phyloP scores from a whole-genome alignment of 2,797 vertebrate species.

The Percopsis omiscomaycus region DNA sequence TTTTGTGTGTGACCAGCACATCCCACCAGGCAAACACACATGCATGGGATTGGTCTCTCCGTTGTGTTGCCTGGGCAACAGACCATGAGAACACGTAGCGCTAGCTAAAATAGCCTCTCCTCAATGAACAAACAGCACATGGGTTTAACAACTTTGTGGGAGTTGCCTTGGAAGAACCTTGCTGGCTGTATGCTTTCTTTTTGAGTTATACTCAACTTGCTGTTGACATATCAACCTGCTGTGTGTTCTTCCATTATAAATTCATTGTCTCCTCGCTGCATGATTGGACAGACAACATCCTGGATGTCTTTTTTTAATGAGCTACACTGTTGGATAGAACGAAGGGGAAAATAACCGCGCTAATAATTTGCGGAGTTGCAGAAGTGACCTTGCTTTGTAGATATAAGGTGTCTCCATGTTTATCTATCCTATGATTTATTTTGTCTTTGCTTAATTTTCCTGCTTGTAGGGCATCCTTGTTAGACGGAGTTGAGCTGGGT shows the following conservation, averaged over 20 bases:
- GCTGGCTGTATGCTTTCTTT: constrained; percentile 45
- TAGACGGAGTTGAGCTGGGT: constrained; percentile 66
- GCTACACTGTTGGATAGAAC: constrained; percentile 17
- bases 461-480: constrained; percentile 43
- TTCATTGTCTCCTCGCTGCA: constrained; percentile 51
- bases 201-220: constrained; percentile 39
- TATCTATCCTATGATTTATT: constrained; percentile 32
- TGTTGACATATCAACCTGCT: constrained; percentile 47
- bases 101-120: constrained; percentile 38
- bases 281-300: constrained; percentile 44
- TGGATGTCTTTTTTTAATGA: constrained; percentile 32
- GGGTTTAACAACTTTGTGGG: constrained; percentile 40
- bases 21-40: constrained; percentile 7
- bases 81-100: constrained; percentile 25
- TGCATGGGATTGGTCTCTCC: constrained; percentile 30
- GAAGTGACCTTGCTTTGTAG: constrained; percentile 24
- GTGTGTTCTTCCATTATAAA: constrained; percentile 39
- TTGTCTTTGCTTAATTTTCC: constrained; percentile 52
- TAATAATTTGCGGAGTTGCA: constrained; percentile 3
- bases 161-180: constrained; percentile 47
- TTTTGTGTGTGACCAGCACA: constrained; percentile 38
- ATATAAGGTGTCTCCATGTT: constrained; percentile 40
- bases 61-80: constrained; percentile 51
- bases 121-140: constrained; percentile 2
- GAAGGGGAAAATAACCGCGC: constrained; percentile 25